A percentile compares a stretch with the other conserved stretches of the same genome.
These are phyloP conservation scores for Acanthurus leucopareius DNA, from an alignment of 2,797 vertebrate genomes.

Conservation along the genomic window DNA sequence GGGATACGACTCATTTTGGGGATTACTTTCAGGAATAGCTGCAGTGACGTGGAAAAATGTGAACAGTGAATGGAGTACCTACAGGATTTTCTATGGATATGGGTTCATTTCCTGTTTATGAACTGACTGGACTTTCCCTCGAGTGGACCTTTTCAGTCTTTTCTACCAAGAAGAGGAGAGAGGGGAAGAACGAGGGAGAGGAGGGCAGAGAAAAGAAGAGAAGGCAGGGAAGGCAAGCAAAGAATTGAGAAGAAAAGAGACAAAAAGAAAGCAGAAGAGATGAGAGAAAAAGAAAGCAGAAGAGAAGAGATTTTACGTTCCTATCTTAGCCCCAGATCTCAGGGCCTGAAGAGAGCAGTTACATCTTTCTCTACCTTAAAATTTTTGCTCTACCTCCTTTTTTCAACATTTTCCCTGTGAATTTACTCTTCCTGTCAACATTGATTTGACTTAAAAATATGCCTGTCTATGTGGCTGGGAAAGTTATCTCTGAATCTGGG, in stretches of 20 bases:
- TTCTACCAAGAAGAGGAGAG: too few relatives aligned
- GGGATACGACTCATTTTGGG: constrained; percentile 10
- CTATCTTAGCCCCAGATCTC: constrained; percentile 1
- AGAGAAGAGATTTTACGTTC: neutral
- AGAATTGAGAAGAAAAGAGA: too few relatives aligned
- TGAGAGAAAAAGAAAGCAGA: too few relatives aligned
- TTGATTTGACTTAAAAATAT: constrained; percentile 28
- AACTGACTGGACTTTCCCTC: constrained; percentile 4
- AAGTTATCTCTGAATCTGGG: constrained; percentile 40
- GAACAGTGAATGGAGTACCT: constrained; percentile 1
- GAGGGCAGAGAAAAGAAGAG: too few relatives aligned
- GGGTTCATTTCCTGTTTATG: constrained; percentile 40
- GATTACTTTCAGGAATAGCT: too few relatives aligned
- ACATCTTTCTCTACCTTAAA: neutral
- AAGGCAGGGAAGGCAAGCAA: too few relatives aligned
- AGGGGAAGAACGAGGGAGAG: too few relatives aligned
- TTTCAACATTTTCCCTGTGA: constrained; percentile 25
- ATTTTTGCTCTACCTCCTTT: constrained; percentile 16
- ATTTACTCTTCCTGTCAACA: constrained; percentile 23
- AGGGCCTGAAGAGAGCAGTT: constrained; percentile 1
- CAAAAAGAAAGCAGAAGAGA: too few relatives aligned
- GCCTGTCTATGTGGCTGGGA: neutral
- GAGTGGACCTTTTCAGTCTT: neutral
- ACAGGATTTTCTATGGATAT: constrained; percentile 9
- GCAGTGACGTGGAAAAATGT: neutral